Percentiles rank a stretch among this genome's conserved stretches.
These are phyloP conservation scores for Pedionomus torquatus DNA, from an alignment of 2,113 vertebrate genomes.

Conservation along the genomic window DNA sequence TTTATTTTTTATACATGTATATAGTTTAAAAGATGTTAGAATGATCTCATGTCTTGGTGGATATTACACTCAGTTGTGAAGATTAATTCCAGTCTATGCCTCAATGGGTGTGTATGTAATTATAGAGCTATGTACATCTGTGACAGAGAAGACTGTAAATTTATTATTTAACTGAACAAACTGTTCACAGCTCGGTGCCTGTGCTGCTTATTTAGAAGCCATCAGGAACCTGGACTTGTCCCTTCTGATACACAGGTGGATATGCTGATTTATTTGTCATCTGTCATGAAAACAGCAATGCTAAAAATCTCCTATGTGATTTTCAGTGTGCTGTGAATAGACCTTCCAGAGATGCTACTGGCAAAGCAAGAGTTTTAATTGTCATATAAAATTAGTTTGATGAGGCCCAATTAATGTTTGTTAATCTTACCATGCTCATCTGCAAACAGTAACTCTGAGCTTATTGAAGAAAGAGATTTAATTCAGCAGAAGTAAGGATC, in stretches of 20 bases:
- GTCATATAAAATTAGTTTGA: neutral
- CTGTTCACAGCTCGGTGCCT: accelerated
- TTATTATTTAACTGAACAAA: neutral
- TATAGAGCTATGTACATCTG: neutral
- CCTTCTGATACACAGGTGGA: neutral
- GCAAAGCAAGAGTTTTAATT: neutral
- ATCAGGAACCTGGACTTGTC: neutral
- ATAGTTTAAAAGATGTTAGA: neutral
- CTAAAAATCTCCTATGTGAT: neutral
- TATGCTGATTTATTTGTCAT: neutral
- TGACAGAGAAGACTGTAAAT: neutral
- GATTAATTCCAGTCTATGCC: neutral
- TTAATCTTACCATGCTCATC: neutral
- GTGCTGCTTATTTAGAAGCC: neutral
- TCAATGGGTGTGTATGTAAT: neutral
- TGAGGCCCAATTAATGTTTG: neutral
- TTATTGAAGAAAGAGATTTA: neutral
- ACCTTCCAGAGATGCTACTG: neutral
- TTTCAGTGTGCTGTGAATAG: neutral
- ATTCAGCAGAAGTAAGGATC: neutral
- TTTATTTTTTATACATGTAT: neutral
- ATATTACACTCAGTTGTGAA: neutral
- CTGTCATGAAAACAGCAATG: neutral
- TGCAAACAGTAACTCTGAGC: neutral
- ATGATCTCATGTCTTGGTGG: neutral